Evolutionary conservation across 2,797 vertebrate species (phyloP), one percentile per base, ranked within the genome.

Genomic region (Sebastes nivosus): DNA sequence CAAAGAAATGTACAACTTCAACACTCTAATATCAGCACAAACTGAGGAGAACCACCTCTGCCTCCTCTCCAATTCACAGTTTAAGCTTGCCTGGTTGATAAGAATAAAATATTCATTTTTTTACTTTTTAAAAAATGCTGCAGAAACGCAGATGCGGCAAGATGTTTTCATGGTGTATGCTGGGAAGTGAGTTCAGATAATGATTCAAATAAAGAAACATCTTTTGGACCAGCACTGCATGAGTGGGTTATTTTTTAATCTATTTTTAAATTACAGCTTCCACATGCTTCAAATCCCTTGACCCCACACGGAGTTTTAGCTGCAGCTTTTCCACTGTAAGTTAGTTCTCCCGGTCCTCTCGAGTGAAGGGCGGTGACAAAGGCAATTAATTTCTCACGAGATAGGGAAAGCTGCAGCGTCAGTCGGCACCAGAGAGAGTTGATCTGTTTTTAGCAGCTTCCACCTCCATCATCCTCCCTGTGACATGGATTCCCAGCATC

Each of bases 11-110:
- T 89, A 72, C 55, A 77, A 79, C 66, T 50, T 81, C 75, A 38
- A 78, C 83, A 81, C 67, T 83, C 27, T 25, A 60, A 86, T 75
- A 86, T 91, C 88, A 92, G 92, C 93, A 94, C 94, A 95, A 93
- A 83, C 34, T 11, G 83, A 89, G 80, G 74, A 77, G 74, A 75
- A n/a, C 10, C 68, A 18, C 30, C 50, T 67, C 61, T 29, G 55
- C 50, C 73, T 81, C 29, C 57, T 82, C 71, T 80, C 18, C 63
- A 60, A 42, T 80, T 87, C 75, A 80, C 76, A 73, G 58, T 81
- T 81, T 63, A 76, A 80, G 79, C 86, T 91, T 88, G 70, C 78
- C 85, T 80, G 42, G 60, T 89, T 79, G 24, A 77, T 75, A 70
- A 82, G 42, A 76, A 64, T 4, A 34, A 65, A 38, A 70, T 4